These are phyloP conservation scores for Agrilus cyanescens DNA, from an alignment of 2,888 invertebrate genomes.

Conservation along the genomic window DNA sequence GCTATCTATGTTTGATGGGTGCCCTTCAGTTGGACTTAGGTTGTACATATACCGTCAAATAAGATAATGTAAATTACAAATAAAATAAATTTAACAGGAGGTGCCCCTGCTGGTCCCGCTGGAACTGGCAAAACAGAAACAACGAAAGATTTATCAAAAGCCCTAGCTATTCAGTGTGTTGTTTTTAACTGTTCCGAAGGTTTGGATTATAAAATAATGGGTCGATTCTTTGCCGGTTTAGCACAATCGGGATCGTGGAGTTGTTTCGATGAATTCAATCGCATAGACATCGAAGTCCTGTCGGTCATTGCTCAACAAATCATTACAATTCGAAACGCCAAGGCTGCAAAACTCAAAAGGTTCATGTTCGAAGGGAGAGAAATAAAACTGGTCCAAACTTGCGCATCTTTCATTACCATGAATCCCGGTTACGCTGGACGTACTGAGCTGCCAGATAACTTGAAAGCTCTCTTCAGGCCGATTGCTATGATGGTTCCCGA, in stretches of 20 bases:
- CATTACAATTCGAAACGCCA: constrained; percentile 79
- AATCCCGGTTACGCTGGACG: constrained; percentile 86
- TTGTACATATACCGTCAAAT: neutral
- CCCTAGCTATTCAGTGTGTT: constrained; percentile 78
- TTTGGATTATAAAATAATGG: constrained; percentile 72
- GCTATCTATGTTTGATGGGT: constrained; percentile 83
- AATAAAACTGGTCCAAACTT: constrained; percentile 67
- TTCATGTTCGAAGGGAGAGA: constrained; percentile 86
- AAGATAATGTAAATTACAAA: neutral
- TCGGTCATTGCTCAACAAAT: constrained; percentile 85
- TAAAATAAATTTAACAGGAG: constrained; percentile 39
- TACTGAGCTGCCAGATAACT: constrained; percentile 78
- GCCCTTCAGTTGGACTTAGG: constrained; percentile 75
- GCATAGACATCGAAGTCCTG: constrained; percentile 81
- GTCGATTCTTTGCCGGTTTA: constrained; percentile 77
- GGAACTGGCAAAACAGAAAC: constrained; percentile 88
- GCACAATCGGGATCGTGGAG: constrained; percentile 89
- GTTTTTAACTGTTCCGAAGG: constrained; percentile 88
- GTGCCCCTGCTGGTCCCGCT: constrained; percentile 81
- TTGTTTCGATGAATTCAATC: constrained; percentile 85
- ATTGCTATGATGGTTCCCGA: constrained; percentile 90
- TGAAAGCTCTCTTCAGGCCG: constrained; percentile 77
- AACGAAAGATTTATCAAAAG: constrained; percentile 80
- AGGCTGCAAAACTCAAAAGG: constrained; percentile 51
- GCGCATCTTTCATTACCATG: constrained; percentile 85